A percentile compares a stretch with the other conserved stretches of the same genome.
Conservation (phyloP, 2,797 vertebrate species). For the Crocodylus rhombifer region DNA sequence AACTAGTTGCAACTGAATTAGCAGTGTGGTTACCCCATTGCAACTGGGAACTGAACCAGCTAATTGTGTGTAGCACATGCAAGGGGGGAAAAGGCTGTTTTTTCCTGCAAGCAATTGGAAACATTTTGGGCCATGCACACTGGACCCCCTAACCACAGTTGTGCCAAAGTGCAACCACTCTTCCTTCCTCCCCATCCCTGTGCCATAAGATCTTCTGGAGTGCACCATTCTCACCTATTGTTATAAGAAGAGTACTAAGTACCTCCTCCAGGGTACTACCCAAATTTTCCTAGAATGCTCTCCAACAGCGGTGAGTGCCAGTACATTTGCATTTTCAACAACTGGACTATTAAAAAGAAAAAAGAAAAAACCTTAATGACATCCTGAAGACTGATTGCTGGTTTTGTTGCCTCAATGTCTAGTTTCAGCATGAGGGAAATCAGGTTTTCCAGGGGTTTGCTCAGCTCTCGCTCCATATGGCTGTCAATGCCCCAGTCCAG, state of each 20-base stretch:
- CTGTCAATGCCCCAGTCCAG: slow-evolving; percentile 83
- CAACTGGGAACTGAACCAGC: background rate
- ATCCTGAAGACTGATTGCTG: slow-evolving; percentile 64
- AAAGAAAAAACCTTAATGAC: slow-evolving; percentile 76
- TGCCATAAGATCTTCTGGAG: background rate
- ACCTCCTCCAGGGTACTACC: background rate
- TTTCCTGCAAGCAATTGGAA: background rate
- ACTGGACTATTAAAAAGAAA: background rate
- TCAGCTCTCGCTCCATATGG: slow-evolving; percentile 79
- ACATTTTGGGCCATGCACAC: background rate
- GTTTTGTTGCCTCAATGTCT: slow-evolving; percentile 25
- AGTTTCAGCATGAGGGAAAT: slow-evolving; percentile 80
- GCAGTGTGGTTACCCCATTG: background rate
- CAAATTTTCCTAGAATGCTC: background rate
- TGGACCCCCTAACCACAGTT: background rate
- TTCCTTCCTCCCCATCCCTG: background rate
- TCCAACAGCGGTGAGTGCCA: background rate
- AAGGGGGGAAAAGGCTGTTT: background rate
- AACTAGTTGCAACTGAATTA: background rate
- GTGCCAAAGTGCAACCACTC: background rate
- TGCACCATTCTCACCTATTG: background rate
- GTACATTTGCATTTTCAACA: background rate
- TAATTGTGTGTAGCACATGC: background rate
- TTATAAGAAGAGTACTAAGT: rapidly evolving
- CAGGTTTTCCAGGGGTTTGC: slow-evolving; percentile 75